Conservation (phyloP, 1,140 invertebrate genomes). For the Cyclina sinensis region DNA sequence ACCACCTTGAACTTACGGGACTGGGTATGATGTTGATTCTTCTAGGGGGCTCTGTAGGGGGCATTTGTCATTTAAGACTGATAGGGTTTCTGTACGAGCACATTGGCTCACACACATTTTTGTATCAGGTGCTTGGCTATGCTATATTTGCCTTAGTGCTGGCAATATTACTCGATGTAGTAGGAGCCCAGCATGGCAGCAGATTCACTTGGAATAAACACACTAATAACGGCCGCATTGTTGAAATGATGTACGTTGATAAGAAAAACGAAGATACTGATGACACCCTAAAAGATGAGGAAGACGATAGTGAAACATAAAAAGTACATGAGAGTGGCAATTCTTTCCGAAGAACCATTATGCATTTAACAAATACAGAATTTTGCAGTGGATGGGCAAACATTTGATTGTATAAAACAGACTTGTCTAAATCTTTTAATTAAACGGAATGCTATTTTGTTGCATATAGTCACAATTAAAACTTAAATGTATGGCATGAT, state of each 20-base stretch:
- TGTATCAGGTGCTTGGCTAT: conserved; percentile 71
- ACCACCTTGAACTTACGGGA: conserved; percentile 72
- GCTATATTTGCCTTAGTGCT: conserved; percentile 28
- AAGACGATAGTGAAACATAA: no score
- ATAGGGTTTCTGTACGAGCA: conserved; percentile 77
- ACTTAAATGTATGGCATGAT: no score
- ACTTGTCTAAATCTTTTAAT: no score
- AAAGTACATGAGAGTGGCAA: no score
- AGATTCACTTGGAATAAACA: conserved; percentile 40
- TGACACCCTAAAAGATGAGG: no score
- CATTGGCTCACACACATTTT: conserved; percentile 68
- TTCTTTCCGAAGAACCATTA: no score
- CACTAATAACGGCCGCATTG: background rate
- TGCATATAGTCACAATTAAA: no score
- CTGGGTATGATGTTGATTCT: conserved; percentile 72
- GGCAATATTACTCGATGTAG: conserved; percentile 26
- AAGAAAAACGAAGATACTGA: background rate
- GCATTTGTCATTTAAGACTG: conserved; percentile 70
- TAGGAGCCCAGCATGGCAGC: conserved; percentile 59
- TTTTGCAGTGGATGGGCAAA: no score
- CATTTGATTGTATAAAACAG: no score
- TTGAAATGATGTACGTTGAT: background rate
- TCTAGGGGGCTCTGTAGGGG: conserved; percentile 72
- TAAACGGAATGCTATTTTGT: no score
- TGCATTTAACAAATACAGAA: no score